Evolutionary conservation across 2,797 vertebrate genomes (phyloP).

Genomic region (Hirundo rustica): DNA sequence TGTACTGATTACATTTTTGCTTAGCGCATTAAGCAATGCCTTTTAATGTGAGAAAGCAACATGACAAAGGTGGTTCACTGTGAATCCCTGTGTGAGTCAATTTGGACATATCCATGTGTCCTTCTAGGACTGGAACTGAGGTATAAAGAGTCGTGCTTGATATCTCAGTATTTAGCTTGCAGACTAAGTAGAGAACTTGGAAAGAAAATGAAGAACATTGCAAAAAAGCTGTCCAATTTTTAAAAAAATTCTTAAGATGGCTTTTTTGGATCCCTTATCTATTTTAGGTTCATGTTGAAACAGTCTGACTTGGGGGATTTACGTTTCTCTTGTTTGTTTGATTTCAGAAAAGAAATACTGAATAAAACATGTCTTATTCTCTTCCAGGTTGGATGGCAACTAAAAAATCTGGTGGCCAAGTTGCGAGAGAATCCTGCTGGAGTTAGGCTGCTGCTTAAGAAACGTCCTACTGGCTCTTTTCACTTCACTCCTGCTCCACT

Average conservation of each 20-base stretch:
- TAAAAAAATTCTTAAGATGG: neutral
- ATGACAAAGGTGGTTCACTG: neutral
- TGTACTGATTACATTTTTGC: neutral
- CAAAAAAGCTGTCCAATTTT: neutral
- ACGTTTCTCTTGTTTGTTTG: neutral
- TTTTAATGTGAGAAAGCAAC: neutral
- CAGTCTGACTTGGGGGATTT: neutral
- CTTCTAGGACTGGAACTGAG: neutral
- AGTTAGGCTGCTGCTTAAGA: constrained; percentile 89
- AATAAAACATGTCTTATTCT: neutral
- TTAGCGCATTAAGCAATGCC: neutral
- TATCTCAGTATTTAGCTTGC: neutral
- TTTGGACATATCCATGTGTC: neutral
- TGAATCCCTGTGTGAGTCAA: neutral
- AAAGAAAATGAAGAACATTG: neutral
- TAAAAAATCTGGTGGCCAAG: constrained; percentile 90
- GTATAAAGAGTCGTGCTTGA: neutral
- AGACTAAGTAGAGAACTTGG: neutral
- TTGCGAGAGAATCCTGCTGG: constrained; percentile 85
- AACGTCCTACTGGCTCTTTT: constrained; percentile 84
- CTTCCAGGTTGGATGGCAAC: constrained; percentile 93
- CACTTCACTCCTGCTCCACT: constrained; percentile 86
- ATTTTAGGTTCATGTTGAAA: neutral
- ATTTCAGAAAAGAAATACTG: neutral
- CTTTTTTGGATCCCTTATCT: neutral